phyloP scores from a whole-genome alignment of 2,113 vertebrate genomes.

The Halichoeres trimaculatus region DNA sequence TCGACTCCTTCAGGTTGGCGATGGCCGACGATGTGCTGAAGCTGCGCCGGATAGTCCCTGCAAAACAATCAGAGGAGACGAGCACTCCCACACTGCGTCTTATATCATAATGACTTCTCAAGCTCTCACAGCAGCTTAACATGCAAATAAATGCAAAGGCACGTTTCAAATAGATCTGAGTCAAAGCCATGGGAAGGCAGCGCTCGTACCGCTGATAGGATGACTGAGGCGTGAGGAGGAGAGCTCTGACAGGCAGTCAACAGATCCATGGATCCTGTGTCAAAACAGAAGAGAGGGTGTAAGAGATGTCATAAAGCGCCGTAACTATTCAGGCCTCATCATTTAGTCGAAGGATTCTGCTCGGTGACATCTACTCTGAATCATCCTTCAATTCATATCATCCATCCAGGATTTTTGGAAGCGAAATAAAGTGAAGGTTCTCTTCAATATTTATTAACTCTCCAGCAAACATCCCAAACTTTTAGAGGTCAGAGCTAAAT shows the following conservation, averaged over 20 bases:
- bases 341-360: neutral
- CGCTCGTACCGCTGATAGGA: constrained; percentile 87
- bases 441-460: neutral
- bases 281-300: neutral
- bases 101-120: neutral
- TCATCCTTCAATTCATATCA: constrained; percentile 1
- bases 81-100: constrained; percentile 22
- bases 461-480: neutral
- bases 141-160: constrained; percentile 23
- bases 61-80: constrained; percentile 35
- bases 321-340: neutral
- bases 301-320: too few species aligned
- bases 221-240: constrained; percentile 86
- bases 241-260: constrained; percentile 92
- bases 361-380: neutral
- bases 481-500: neutral
- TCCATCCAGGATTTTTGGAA: neutral
- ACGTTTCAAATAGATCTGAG: constrained; percentile 16
- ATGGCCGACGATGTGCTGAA: constrained; percentile 90
- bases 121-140: neutral
- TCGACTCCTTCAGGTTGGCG: constrained; percentile 88
- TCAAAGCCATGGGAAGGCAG: constrained; percentile 1
- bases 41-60: constrained; percentile 86
- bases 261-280: constrained; percentile 90
- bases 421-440: neutral